A percentile compares a stretch with the other conserved stretches of the same genome.
Evolutionary conservation across 2,113 vertebrate genomes (phyloP).

Genomic region (Ceyx margarethae): DNA sequence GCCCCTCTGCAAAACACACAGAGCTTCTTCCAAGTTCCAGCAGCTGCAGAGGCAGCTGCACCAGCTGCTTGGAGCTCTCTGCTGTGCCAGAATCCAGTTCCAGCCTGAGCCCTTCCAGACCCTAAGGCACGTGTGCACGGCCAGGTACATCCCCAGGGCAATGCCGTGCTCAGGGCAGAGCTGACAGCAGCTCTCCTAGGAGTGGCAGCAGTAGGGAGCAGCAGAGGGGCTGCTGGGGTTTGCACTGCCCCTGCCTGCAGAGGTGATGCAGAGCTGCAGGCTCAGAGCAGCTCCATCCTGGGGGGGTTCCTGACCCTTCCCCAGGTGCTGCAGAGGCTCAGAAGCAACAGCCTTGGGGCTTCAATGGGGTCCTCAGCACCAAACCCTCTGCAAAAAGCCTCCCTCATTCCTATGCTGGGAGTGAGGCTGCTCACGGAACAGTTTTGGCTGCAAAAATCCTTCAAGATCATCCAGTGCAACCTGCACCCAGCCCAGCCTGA

Average conservation of each 20-base stretch:
- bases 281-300: not conserved
- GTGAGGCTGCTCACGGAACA: not conserved
- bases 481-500: no score
- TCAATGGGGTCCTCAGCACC: not conserved
- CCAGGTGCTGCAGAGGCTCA: not conserved
- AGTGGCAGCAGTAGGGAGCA: accelerated
- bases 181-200: not conserved
- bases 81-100: not conserved
- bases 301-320: not conserved
- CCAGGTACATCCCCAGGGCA: not conserved
- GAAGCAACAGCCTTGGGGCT: not conserved
- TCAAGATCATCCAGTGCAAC: no score
- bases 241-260: not conserved
- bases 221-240: not conserved
- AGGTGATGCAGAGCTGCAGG: not conserved
- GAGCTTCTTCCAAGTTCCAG: not conserved
- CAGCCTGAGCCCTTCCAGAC: not conserved
- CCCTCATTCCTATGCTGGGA: not conserved
- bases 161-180: not conserved
- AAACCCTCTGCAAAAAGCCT: not conserved
- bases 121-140: accelerated
- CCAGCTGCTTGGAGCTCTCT: not conserved
- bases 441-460: no score
- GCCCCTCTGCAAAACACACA: not conserved
- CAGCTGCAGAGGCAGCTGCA: not conserved